Evolutionary conservation across 2,113 vertebrate genomes (phyloP).

Genomic region (Gopherus flavomarginatus): DNA sequence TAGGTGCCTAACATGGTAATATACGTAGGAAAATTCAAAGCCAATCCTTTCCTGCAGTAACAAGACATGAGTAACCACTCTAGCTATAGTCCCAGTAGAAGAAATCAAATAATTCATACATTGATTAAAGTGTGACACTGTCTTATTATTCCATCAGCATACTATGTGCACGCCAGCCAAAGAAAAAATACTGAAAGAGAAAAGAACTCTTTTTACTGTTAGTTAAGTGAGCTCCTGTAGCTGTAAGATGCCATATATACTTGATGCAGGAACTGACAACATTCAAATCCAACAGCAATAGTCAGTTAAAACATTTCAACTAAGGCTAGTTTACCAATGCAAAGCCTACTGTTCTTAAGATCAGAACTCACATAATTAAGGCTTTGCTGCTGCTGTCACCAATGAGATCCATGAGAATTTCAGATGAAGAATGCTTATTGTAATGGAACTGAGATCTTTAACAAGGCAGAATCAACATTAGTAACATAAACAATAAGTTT

Average conservation of each 20-base stretch:
- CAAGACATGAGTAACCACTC: background rate
- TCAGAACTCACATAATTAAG: background rate
- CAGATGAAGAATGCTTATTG: background rate
- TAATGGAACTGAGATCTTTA: background rate
- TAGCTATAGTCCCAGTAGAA: background rate
- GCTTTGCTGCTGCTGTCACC: background rate
- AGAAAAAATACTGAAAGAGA: background rate
- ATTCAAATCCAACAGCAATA: background rate
- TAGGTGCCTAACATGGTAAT: background rate
- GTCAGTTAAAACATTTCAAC: background rate
- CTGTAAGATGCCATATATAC: background rate
- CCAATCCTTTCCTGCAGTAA: background rate
- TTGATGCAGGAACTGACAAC: background rate
- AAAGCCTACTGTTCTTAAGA: background rate
- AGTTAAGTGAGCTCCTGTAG: background rate
- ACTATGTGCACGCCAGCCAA: background rate
- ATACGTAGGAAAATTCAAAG: background rate
- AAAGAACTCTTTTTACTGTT: background rate
- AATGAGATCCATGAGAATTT: background rate
- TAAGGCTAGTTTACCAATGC: background rate
- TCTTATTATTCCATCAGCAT: background rate
- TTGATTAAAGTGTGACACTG: background rate
- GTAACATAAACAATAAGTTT: accelerated
- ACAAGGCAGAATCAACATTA: background rate
- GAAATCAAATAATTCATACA: background rate